Base-by-base conservation (phyloP, 1,140 invertebrate species). In the Cherax destructor region DNA sequence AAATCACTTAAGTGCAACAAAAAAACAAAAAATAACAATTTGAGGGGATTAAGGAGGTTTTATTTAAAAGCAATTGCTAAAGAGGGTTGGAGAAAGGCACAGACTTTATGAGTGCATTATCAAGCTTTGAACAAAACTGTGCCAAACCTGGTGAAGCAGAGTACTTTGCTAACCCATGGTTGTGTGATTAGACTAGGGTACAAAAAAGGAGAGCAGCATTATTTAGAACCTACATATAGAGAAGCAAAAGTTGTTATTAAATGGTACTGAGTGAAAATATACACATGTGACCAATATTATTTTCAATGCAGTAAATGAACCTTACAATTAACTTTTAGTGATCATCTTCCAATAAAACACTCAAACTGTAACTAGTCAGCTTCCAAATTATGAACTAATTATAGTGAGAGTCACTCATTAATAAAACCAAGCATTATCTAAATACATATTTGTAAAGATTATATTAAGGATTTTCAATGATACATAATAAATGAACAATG, bases 141-240 rank as follows among this genome's bases (percentile, higher is more conserved):
- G 88, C 88, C 88, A 91, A 91, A 91, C 88, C 88, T 91, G 88
- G 81, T 91, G 88, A 91, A 91, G 88, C 88, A 84, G 88, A 91
- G 88, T 84, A 91, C 88, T 91, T 91, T 91, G 88, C 88, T 91
- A 91, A 91, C 88, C 88, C 88, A 91, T 91, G 88, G 88, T 85
- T 91, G 88, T 91, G 88, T 91, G 88, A 91, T 91, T 84, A 91
- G 88, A 91, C 88, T 91, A 91, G 81, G 88, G 76, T 83, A 83
- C 80, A 84, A 91, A 91, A 83, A 84, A 84, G 88, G 74, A 85
- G 88, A 91, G 81, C 65, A 91, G 81, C 88, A 91, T 91, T 84
- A 91, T 91, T 91, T 91, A 91, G 88, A 91, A 84, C 88, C 88
- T 91, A 91, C 74, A 91, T 78, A 91, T 72, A 61, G 76, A 79